These are phyloP conservation scores for Bradypus variegatus DNA, from an alignment of 2,797 vertebrate genomes.

Conservation along the genomic window DNA sequence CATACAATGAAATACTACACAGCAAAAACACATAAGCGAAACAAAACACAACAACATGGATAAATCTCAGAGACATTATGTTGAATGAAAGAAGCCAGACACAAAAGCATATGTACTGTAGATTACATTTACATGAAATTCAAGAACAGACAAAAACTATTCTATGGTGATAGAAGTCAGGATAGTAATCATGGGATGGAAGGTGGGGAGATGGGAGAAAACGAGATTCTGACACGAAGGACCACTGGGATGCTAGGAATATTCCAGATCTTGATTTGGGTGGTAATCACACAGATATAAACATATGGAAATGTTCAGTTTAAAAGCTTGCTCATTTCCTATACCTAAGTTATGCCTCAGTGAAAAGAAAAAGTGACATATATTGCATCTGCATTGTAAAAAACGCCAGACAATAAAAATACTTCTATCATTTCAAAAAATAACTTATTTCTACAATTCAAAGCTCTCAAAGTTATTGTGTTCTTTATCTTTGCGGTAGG, in stretches of 20 bases:
- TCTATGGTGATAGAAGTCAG: not conserved
- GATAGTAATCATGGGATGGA: not conserved
- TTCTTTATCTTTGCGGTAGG: not conserved
- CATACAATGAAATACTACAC: not conserved
- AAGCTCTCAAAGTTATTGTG: not conserved
- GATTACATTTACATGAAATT: not conserved
- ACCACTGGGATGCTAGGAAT: not conserved
- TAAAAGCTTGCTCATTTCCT: constrained; percentile 13
- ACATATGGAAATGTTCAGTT: not conserved
- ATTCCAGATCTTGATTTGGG: not conserved
- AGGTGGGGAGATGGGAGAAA: not conserved
- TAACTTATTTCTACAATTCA: constrained; percentile 1
- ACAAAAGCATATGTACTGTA: not conserved
- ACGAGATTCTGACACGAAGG: not conserved
- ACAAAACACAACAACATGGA: not conserved
- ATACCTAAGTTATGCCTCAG: not conserved
- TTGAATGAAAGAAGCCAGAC: not conserved
- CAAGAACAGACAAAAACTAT: not conserved
- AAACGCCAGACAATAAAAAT: constrained; percentile 4
- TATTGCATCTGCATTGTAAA: not conserved
- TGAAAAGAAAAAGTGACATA: not conserved
- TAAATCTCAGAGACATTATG: not conserved
- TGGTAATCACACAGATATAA: not conserved
- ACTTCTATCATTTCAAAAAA: not conserved
- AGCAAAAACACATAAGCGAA: not conserved